Conservation (phyloP, 2,113 vertebrate species). For the Pteruthius melanotis region DNA sequence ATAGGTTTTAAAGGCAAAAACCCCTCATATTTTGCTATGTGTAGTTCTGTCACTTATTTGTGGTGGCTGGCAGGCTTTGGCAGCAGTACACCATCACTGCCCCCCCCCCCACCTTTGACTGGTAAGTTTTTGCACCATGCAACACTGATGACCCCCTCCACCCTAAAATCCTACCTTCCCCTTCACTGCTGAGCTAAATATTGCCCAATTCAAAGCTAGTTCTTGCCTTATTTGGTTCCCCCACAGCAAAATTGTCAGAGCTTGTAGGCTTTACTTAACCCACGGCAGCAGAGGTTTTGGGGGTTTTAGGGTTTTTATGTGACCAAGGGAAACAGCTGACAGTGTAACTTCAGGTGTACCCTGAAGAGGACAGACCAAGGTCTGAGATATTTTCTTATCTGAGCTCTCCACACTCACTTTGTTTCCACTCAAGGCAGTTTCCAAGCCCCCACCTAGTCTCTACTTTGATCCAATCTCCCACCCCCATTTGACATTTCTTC, state of each 20-base stretch:
- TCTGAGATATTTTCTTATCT: background rate
- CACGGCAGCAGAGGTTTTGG: background rate
- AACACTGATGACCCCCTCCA: background rate
- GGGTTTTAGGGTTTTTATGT: background rate
- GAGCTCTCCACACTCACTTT: background rate
- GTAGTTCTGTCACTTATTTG: background rate
- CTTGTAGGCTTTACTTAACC: background rate
- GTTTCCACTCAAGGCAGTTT: background rate
- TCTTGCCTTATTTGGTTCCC: background rate
- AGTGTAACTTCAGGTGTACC: background rate
- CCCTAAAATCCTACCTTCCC: background rate
- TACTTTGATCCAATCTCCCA: background rate
- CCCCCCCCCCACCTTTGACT: background rate
- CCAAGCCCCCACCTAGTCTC: background rate
- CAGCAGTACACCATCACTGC: background rate
- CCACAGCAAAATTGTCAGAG: background rate
- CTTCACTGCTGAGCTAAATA: background rate
- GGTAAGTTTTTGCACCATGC: background rate
- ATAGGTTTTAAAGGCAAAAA: background rate
- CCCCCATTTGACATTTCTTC: background rate
- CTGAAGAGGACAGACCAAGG: background rate
- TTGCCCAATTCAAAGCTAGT: background rate
- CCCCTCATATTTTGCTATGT: fast-evolving
- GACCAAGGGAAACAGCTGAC: background rate
- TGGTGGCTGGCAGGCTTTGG: background rate